These are phyloP conservation scores for Drosophila conformis DNA, from an alignment of 2,888 invertebrate species.

Conservation along the genomic window DNA sequence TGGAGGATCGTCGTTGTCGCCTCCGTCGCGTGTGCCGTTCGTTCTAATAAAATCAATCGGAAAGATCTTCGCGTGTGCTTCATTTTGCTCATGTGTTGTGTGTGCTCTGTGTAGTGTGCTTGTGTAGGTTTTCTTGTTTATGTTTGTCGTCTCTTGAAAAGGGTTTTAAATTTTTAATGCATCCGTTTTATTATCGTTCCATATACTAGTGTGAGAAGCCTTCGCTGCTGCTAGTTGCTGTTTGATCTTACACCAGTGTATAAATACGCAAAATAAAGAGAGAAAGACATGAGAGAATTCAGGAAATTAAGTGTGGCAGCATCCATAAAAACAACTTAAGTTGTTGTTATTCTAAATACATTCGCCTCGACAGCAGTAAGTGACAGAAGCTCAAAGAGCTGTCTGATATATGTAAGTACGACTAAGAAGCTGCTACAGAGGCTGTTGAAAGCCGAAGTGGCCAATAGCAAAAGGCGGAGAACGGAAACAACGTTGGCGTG, in stretches of 20 bases:
- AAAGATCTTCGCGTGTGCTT: conserved; percentile 63
- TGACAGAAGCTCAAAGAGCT: conserved; percentile 66
- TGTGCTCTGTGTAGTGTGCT: conserved; percentile 29
- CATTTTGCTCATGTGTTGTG: conserved; percentile 1
- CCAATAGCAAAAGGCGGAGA: conserved; percentile 35
- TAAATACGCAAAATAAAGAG: conserved; percentile 44
- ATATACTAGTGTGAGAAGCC: conserved; percentile 52
- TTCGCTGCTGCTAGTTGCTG: conserved; percentile 56
- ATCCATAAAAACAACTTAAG: conserved; percentile 67
- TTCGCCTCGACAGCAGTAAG: conserved; percentile 71
- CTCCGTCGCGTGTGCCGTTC: conserved; percentile 66
- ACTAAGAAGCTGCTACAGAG: conserved; percentile 40
- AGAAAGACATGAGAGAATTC: conserved; percentile 26
- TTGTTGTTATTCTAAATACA: conserved; percentile 64
- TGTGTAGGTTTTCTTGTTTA: conserved; percentile 45
- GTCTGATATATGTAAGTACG: conserved; percentile 53
- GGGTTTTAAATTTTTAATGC: conserved; percentile 71
- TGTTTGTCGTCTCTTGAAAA: conserved; percentile 58
- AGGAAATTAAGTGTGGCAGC: conserved; percentile 62
- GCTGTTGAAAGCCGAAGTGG: conserved; percentile 51
- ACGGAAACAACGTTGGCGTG: conserved; percentile 40
- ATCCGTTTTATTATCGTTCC: conserved; percentile 75
- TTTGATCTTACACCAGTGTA: conserved; percentile 68
- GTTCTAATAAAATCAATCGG: conserved; percentile 72
- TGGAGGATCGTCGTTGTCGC: conserved; percentile 60